phyloP scores from a whole-genome alignment of 1,140 invertebrate species.

The Eupristina koningsbergeri region DNA sequence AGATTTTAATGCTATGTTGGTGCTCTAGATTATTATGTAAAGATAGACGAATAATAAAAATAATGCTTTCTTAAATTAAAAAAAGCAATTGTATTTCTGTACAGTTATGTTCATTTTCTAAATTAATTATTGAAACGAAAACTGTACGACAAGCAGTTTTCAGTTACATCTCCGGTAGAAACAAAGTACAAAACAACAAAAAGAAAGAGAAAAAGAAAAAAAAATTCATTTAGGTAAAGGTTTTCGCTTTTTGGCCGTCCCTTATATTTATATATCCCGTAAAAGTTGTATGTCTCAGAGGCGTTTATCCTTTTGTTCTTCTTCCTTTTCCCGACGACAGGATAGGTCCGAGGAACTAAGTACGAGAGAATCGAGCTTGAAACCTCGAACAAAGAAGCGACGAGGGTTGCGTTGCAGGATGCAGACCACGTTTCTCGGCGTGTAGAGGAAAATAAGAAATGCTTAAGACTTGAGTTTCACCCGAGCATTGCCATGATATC shows the following conservation, averaged over 20 bases:
- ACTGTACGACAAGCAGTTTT: neutral
- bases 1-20: no score
- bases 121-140: neutral
- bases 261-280: neutral
- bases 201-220: neutral
- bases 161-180: no score
- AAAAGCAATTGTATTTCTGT: no score
- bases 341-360: constrained; percentile 41
- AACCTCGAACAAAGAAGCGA: constrained; percentile 42
- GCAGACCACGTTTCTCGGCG: constrained; percentile 46
- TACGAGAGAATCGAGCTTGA: constrained; percentile 49
- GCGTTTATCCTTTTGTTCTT: constrained; percentile 45
- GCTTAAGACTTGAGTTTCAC: constrained; percentile 46
- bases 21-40: no score
- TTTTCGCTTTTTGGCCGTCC: neutral
- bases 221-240: neutral
- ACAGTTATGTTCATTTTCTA: no score
- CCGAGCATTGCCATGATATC: constrained; percentile 44
- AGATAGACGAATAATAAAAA: no score
- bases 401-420: constrained; percentile 19
- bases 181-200: no score
- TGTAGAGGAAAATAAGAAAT: constrained; percentile 48
- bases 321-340: constrained; percentile 10
- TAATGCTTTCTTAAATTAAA: no score
- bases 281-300: constrained; percentile 14